Evolutionary conservation across 2,113 vertebrate genomes (phyloP).

Genomic region (Trogon surrucura): DNA sequence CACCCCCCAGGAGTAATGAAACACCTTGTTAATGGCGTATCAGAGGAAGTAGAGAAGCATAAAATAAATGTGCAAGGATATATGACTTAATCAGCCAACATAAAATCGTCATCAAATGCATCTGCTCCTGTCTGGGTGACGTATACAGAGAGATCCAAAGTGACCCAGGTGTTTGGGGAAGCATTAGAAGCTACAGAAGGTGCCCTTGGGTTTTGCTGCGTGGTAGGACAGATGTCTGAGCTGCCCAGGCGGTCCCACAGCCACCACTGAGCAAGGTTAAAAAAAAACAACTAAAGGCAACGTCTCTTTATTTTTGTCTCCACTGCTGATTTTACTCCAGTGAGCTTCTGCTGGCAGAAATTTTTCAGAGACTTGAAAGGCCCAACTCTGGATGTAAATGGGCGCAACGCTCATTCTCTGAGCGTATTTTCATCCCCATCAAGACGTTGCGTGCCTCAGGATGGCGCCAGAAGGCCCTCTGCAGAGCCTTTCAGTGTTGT

Average conservation of each 20-base stretch:
- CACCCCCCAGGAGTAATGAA: background rate
- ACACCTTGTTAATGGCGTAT: background rate
- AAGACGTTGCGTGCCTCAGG: background rate
- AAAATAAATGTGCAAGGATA: background rate
- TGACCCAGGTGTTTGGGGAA: background rate
- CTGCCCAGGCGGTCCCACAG: background rate
- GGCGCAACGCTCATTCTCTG: accelerated
- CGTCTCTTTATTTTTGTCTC: background rate
- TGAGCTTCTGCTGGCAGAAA: background rate
- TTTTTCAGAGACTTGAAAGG: background rate
- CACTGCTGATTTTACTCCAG: background rate
- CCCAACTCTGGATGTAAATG: background rate
- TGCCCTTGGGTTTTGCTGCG: background rate
- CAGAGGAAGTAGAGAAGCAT: background rate
- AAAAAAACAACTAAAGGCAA: background rate
- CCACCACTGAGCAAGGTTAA: background rate
- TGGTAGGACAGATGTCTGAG: background rate
- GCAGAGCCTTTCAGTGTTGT: background rate
- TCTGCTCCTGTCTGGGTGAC: background rate
- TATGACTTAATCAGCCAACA: background rate
- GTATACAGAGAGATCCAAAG: background rate
- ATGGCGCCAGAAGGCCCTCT: background rate
- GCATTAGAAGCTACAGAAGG: background rate
- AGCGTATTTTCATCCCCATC: background rate
- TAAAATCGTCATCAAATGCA: background rate